Evolutionary conservation across 1,140 invertebrate genomes (phyloP), one percentile per base, ranked within the genome.

Genomic region (Ganaspis sp.): DNA sequence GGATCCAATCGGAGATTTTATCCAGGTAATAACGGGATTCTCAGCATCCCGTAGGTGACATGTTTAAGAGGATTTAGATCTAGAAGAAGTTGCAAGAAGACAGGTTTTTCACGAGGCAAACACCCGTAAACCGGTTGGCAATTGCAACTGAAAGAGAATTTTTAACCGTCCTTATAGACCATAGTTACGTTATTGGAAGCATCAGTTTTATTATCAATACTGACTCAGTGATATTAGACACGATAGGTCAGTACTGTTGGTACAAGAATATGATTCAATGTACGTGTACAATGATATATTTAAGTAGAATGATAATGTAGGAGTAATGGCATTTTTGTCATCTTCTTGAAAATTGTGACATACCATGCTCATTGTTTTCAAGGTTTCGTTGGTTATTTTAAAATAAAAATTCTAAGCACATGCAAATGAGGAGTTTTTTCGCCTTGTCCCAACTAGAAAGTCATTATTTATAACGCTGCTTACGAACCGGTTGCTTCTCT

Each of bases 381-480:
- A 64, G 26, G 23, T 29, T 29, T 12, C 15, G 58, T 64, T 29
- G 1, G n/a, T 29, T 64, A 29, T 64, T 64, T 58, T 1, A 45
- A 45, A 15, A 58, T 12, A 64, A 29, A 26, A 58, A 29, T 29
- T 64, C 23, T 12, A n/a, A 64, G 23, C 26, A 26, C 21, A 64
- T 64, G 58, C 58, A 64, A 64, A 76, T 76, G 64, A 49, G 70
- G 11, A 5, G 11, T 70, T 19, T 38, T 73, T 70, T 76, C 64
- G 70, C 42, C 71, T 42, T 70, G 76, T 81, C 75, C 73, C 42
- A 69, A 79, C 82, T 85, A 85, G 78, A 85, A 83, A 84, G 82
- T 84, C 81, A 84, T 85, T 85, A 76, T 85, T 85, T 84, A 83
- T 77, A 78, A 70, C 58, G n/a, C 54, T 72, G 77, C 76, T 77